Evolutionary conservation across 2,797 vertebrate species (phyloP).

Genomic region (Pangasius sanitwongsei): DNA sequence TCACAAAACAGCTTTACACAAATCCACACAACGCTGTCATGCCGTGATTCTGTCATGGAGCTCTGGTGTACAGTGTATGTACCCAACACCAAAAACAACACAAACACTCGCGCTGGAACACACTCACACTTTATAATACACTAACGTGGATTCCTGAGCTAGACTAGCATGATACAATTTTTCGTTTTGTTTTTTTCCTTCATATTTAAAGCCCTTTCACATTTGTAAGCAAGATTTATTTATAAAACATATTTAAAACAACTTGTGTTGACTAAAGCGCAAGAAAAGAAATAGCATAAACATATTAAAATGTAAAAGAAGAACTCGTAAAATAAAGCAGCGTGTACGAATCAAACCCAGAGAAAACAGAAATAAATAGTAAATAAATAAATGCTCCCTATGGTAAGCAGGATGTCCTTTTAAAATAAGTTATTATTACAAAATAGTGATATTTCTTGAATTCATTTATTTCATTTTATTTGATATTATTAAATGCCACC

Average conservation of each 20-base stretch:
- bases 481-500: too few species aligned
- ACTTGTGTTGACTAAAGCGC: neutral
- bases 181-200: too few species aligned
- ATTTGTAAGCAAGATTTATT: neutral
- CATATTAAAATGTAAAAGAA: neutral
- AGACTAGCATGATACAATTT: neutral
- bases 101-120: neutral
- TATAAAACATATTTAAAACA: neutral
- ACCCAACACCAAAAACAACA: neutral
- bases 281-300: neutral
- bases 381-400: neutral
- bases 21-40: neutral
- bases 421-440: neutral
- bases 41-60: neutral
- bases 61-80: too few species aligned
- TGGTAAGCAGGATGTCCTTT: neutral
- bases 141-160: neutral
- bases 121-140: neutral
- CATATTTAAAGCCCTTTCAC: neutral
- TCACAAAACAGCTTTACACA: neutral
- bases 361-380: neutral
- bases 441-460: too few species aligned
- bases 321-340: neutral
- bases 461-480: too few species aligned
- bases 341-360: neutral